Base-by-base conservation (phyloP, 92 coral and sea anemone genomes). In the Umimayanthus kanabou region DNA sequence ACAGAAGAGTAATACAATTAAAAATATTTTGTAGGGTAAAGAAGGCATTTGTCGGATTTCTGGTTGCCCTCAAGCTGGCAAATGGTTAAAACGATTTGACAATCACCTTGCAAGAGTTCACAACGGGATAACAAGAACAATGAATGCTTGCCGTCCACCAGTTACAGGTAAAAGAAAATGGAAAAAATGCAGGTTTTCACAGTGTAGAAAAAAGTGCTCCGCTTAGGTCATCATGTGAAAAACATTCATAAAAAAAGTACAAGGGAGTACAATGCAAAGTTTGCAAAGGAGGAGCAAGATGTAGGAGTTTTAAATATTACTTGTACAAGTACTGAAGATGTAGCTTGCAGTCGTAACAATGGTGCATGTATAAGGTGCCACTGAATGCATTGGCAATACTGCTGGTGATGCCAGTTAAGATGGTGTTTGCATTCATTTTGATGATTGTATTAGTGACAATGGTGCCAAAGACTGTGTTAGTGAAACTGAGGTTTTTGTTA, bases 31-130 rank as follows among this genome's bases (percentile, higher is more conserved):
- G 23, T 73, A 73, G n/a, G 77, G 77, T 33, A 73, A 73, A 22
- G 77, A 73, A 33, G 77, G 77, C 77, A 73, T 73, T 33, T 73
- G 45, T 73, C 77, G 77, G 45, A 9, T 73, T 0, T 30, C 77
- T 4, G 85, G 90, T 4, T 78, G 90, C 66, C 90, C 90, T n/a
- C 90, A 87, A 40, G 49, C 79, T 43, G 85, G 90, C n/a, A 87
- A 87, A 87, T 61, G 47, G 76, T 67, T 79, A 16, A 87, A 87
- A 70, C 45, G 90, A 79, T 77, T 69, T 11, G 90, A 79, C 49
- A 87, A 87, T 33, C 90, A 87, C 80, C 80, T 80, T 20, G 43
- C 80, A 28, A 87, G 80, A 26, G 79, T 6, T 29, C 80, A 79
- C 71, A 79, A 87, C 25, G 90, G 86, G 22, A 61, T 80, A 15